These are phyloP conservation scores for Sabatieria punctata DNA, from an alignment of 2,888 invertebrate species.

Conservation along the genomic window DNA sequence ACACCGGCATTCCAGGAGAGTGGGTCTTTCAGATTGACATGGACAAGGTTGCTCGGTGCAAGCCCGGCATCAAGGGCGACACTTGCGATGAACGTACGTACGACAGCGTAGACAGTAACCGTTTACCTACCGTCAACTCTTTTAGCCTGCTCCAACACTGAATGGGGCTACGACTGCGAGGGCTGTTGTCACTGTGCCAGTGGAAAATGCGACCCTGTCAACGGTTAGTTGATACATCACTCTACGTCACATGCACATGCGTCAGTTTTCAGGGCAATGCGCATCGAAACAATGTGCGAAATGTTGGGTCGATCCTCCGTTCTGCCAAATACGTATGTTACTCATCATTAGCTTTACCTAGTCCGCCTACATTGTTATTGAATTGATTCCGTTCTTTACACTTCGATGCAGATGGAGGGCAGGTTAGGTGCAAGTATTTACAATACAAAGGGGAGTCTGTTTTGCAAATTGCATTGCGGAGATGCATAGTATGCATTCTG, in stretches of 20 bases:
- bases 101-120: too few relatives aligned
- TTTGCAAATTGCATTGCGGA: too few relatives aligned
- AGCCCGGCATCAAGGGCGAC: conserved; percentile 29
- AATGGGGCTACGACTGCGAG: conserved; percentile 30
- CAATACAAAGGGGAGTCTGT: too few relatives aligned
- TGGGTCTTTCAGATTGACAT: conserved; percentile 29
- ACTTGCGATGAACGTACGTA: conserved; percentile 30
- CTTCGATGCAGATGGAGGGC: too few relatives aligned
- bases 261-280: too few relatives aligned
- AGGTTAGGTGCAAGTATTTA: too few relatives aligned
- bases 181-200: conserved; percentile 28
- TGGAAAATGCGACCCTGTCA: conserved; percentile 20
- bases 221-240: conserved; percentile 20
- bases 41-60: conserved; percentile 23
- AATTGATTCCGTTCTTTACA: too few relatives aligned
- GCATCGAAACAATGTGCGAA: conserved; percentile 17
- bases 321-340: conserved; percentile 22
- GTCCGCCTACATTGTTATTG: too few relatives aligned
- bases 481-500: too few relatives aligned
- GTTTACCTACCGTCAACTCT: too few relatives aligned
- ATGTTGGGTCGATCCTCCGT: conserved; percentile 21
- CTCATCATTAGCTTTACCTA: too few relatives aligned
- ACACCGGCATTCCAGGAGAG: conserved; percentile 27
- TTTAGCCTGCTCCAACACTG: conserved; percentile 23
- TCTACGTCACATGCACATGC: too few relatives aligned